phyloP scores from a whole-genome alignment of 2,888 invertebrate genomes.

The Lycocerus yunnanus region DNA sequence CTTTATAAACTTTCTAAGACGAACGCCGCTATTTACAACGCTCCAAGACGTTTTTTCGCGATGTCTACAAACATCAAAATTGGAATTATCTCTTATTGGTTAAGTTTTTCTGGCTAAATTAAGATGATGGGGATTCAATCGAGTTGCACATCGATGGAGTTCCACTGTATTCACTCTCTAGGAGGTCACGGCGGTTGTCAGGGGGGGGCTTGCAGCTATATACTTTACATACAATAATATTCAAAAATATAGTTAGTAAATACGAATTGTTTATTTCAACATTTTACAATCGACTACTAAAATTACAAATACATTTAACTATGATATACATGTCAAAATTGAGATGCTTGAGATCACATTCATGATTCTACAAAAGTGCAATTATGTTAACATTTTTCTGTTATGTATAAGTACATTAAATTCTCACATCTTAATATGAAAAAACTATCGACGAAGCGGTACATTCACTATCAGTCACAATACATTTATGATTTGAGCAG shows the following conservation, averaged over 20 bases:
- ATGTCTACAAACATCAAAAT: too few species aligned
- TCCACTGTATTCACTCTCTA: too few species aligned
- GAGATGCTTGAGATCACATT: slow-evolving; percentile 49
- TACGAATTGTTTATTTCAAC: slow-evolving; percentile 26
- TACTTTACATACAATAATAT: not conserved
- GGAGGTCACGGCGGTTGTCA: too few species aligned
- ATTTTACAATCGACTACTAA: slow-evolving; percentile 36
- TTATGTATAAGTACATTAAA: slow-evolving; percentile 38
- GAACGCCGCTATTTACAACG: too few species aligned
- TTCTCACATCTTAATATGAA: slow-evolving; percentile 25
- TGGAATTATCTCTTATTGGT: too few species aligned
- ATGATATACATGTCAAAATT: slow-evolving; percentile 47
- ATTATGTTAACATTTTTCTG: slow-evolving; percentile 10
- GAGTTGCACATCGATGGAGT: too few species aligned
- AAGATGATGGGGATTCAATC: too few species aligned
- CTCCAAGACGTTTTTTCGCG: too few species aligned
- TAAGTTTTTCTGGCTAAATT: too few species aligned
- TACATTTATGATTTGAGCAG: slow-evolving; percentile 32
- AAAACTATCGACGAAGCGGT: slow-evolving; percentile 29
- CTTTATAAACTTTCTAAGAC: too few species aligned
- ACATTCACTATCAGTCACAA: slow-evolving; percentile 39
- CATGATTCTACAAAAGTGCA: slow-evolving; percentile 30
- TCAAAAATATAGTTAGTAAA: slow-evolving; percentile 1
- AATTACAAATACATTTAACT: slow-evolving; percentile 42
- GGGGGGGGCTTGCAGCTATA: too few species aligned